These are phyloP conservation scores for Cyphomyrus discorhynchus DNA, from an alignment of 2,113 vertebrate genomes.

Conservation along the genomic window DNA sequence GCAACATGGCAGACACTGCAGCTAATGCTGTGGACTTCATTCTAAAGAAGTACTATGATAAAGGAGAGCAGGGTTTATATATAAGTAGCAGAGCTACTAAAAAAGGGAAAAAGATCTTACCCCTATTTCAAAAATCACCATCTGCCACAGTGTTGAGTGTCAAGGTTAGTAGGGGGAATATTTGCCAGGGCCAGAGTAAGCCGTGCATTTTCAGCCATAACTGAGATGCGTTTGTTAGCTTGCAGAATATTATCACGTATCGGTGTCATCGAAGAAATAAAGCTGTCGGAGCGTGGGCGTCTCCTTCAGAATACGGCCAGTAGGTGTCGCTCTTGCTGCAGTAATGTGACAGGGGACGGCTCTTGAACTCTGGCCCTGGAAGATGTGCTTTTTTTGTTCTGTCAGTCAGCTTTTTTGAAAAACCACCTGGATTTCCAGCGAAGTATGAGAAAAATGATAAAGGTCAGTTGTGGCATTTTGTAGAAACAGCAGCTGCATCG, in stretches of 20 bases:
- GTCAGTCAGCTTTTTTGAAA: neutral
- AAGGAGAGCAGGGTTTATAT: neutral
- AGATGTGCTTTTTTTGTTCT: neutral
- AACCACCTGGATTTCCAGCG: neutral
- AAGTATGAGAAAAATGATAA: neutral
- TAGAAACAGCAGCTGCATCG: neutral
- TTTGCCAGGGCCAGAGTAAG: neutral
- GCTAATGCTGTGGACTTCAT: neutral
- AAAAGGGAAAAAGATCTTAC: neutral
- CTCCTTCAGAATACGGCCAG: neutral
- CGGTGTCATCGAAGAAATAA: neutral
- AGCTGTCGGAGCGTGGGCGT: neutral
- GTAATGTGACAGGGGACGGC: neutral
- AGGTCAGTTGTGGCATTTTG: neutral
- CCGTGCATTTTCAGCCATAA: neutral
- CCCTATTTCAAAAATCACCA: neutral
- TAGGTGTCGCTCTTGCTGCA: neutral
- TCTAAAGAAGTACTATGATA: neutral
- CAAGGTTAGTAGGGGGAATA: neutral
- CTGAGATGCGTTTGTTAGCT: neutral
- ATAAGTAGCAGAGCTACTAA: neutral
- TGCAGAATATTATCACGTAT: neutral
- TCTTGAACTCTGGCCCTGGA: neutral
- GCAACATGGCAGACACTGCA: neutral
- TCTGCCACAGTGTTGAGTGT: neutral